Percentiles rank a stretch among this genome's conserved stretches.
These are phyloP conservation scores for Nemurella pictetii DNA, from an alignment of 2,888 invertebrate genomes.

Conservation along the genomic window DNA sequence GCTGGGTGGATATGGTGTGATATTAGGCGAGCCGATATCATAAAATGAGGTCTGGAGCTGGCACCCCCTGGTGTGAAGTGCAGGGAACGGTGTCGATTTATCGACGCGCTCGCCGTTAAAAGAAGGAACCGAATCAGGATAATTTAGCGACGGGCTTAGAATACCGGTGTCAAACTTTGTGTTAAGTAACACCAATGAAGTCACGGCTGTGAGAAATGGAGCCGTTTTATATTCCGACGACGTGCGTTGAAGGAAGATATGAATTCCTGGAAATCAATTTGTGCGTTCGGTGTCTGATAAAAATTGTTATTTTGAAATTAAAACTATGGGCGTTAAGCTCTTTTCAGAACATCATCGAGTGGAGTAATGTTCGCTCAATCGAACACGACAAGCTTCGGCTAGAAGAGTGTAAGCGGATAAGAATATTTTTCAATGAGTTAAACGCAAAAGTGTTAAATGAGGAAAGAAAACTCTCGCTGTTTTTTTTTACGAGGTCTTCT, in stretches of 20 bases:
- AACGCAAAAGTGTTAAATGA: slow-evolving; percentile 35
- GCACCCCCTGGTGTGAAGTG: slow-evolving; percentile 13
- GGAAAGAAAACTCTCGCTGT: slow-evolving; percentile 12
- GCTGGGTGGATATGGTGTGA: slow-evolving; percentile 8
- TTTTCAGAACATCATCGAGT: no score
- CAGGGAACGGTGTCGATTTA: not conserved
- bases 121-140: slow-evolving; percentile 12
- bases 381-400: not conserved
- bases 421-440: slow-evolving; percentile 1
- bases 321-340: no score
- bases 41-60: slow-evolving; percentile 14
- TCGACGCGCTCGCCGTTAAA: slow-evolving; percentile 9
- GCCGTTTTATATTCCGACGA: not conserved
- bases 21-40: slow-evolving; percentile 28
- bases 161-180: slow-evolving; percentile 16
- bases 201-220: not conserved
- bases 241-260: not conserved
- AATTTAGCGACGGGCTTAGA: slow-evolving; percentile 4
- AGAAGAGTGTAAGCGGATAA: not conserved
- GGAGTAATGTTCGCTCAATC: not conserved
- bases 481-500: slow-evolving; percentile 39
- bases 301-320: no score
- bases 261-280: not conserved
- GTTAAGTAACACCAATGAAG: slow-evolving; percentile 19
- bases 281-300: not conserved